A percentile compares a stretch with the other conserved stretches of the same genome.
These are phyloP conservation scores for Schizopygopsis pylzovi DNA, from an alignment of 2,797 vertebrate genomes.

Conservation along the genomic window DNA sequence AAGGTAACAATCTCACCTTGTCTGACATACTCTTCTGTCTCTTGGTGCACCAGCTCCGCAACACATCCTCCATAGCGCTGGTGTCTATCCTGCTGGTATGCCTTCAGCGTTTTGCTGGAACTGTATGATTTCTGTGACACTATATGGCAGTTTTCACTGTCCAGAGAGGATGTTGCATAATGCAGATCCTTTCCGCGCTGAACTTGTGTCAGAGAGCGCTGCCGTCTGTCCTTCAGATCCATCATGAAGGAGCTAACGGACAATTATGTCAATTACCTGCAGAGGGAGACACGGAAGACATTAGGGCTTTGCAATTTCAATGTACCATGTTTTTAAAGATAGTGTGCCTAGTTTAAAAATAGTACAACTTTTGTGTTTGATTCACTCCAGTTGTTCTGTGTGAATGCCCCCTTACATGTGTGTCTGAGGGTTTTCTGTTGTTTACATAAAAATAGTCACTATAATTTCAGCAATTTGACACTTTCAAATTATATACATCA, in stretches of 20 bases:
- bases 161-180: slow-evolving; percentile 84
- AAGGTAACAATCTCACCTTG: slow-evolving; percentile 77
- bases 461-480: not conserved
- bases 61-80: slow-evolving; percentile 86
- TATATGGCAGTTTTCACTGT: slow-evolving; percentile 83
- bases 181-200: slow-evolving; percentile 82
- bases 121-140: slow-evolving; percentile 87
- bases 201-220: slow-evolving; percentile 82
- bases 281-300: slow-evolving; percentile 12
- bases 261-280: slow-evolving; percentile 38
- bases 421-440: not conserved
- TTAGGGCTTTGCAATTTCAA: not conserved
- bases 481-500: not conserved
- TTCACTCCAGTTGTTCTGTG: not conserved
- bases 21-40: slow-evolving; percentile 83
- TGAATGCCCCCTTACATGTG: not conserved
- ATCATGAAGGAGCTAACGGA: slow-evolving; percentile 63
- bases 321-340: not conserved
- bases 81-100: slow-evolving; percentile 80
- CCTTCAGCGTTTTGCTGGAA: slow-evolving; percentile 86
- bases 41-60: slow-evolving; percentile 84
- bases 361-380: not conserved
- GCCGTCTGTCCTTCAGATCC: slow-evolving; percentile 85
- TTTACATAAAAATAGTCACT: not conserved
- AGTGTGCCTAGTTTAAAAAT: not conserved